These are phyloP conservation scores for Euleptes europaea DNA, from an alignment of 2,113 vertebrate genomes.

Conservation along the genomic window DNA sequence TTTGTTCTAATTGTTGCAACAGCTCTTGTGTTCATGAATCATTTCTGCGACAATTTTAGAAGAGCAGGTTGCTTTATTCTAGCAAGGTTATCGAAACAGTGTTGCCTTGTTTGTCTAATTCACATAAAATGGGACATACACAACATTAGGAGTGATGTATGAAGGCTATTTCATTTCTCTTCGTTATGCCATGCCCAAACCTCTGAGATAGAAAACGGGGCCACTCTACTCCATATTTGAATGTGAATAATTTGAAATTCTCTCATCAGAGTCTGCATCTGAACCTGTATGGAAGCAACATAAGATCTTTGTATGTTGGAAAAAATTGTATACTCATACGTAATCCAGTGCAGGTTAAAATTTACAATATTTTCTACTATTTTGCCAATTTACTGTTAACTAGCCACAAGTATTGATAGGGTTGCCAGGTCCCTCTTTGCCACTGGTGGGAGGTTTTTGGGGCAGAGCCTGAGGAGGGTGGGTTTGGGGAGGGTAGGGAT, in stretches of 20 bases:
- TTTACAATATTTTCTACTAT: not conserved
- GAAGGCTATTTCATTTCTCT: not conserved
- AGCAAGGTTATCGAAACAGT: not conserved
- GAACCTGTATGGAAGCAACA: not conserved
- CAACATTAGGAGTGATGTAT: not conserved
- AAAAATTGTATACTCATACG: too few species aligned
- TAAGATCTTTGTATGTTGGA: too few species aligned
- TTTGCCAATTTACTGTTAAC: not conserved
- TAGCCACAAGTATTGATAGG: not conserved
- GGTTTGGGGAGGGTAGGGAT: too few species aligned
- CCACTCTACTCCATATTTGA: not conserved
- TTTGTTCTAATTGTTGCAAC: not conserved
- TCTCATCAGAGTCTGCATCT: not conserved
- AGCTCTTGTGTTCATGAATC: not conserved
- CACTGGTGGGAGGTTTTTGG: too few species aligned
- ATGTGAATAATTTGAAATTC: not conserved
- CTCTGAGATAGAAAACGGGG: not conserved
- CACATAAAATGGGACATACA: not conserved
- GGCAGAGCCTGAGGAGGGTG: too few species aligned
- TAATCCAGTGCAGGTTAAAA: not conserved
- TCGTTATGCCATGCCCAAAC: not conserved
- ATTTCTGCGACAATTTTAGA: not conserved
- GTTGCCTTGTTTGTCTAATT: conserved; percentile 4
- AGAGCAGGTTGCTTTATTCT: not conserved
- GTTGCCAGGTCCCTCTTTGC: too few species aligned